Evolutionary conservation across 1,140 invertebrate genomes (phyloP), one percentile per base, ranked within the genome.

Genomic region (Liolophura sinensis): DNA sequence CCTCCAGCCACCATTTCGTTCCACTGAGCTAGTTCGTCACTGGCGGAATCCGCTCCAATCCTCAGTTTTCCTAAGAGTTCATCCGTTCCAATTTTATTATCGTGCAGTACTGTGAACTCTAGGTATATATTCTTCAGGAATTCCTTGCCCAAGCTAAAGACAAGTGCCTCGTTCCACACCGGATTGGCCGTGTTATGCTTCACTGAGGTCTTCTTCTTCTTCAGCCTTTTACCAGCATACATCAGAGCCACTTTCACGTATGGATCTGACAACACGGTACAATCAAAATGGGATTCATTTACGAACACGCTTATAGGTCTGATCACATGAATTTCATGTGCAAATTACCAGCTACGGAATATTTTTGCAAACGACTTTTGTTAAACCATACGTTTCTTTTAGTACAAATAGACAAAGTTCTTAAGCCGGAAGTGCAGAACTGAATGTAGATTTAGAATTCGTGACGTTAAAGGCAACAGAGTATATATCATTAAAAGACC

Each of bases 211-310:
- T 82, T 82, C 72, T 82, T 83, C 72, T 81, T 81, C 62, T 79
- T 77, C 18, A 76, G 51, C 60, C 75, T 77, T 60, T 79, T 82
- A 85, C 73, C n/a, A 89, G 87, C 75, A 91, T 93, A 25, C 18
- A 74, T 65, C n/a, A 83, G 55, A 40, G 73, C 65, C 18, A 82
- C 80, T 60, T 82, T 83, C 15, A 78, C 78, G 65, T 78, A 82
- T 0, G 79, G 74, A 73, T 81, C 93, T 93, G 73, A 24, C 69
- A 65, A 73, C 72, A 62, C 63, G 25, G 65, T 60, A 68, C 60
- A 64, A 5, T 47, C 40, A 51, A 48, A 66, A 22, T 27, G 22
- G 12, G 18, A 60, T n/a, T 27, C 46, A 20, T 24, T 20, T 22
- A n/a, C 25, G 40, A 48, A 25, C 20, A n/a, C 52, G 9, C 16